These are phyloP conservation scores for Triplophysa rosa DNA, from an alignment of 2,113 vertebrate species.

Conservation along the genomic window DNA sequence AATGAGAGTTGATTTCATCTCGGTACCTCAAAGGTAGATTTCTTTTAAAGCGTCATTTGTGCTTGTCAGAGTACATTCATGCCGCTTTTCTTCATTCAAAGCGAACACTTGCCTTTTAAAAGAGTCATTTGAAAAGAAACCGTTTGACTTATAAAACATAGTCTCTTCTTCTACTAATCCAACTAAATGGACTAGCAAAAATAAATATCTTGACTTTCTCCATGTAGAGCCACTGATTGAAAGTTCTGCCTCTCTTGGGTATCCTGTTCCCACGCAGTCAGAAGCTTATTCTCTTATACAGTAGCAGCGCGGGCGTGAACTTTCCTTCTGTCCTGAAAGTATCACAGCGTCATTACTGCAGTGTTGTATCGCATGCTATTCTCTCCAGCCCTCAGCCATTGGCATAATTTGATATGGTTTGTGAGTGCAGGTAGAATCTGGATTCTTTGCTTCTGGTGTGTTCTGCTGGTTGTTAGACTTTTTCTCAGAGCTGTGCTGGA, in stretches of 20 bases:
- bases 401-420: conserved; percentile 33
- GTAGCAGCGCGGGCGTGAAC: conserved; percentile 1
- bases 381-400: background rate
- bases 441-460: conserved; percentile 16
- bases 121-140: background rate
- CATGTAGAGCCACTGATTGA: background rate
- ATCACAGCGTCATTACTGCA: conserved; percentile 35
- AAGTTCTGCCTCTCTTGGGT: background rate
- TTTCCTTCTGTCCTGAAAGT: conserved; percentile 15
- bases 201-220: conserved; percentile 20
- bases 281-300: background rate
- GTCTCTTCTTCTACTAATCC: conserved; percentile 21
- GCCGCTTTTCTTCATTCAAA: conserved; percentile 12
- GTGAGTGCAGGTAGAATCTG: conserved; percentile 4
- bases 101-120: conserved; percentile 7
- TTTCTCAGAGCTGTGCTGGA: background rate
- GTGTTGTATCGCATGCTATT: conserved; percentile 8
- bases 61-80: conserved; percentile 18
- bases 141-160: conserved; percentile 20
- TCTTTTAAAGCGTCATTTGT: background rate
- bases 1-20: conserved; percentile 33
- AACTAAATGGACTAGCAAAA: conserved; percentile 11
- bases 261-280: conserved; percentile 1
- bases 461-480: background rate
- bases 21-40: conserved; percentile 14